Base-by-base conservation (phyloP, 2,797 vertebrate genomes). In the Macropus fuliginosus region DNA sequence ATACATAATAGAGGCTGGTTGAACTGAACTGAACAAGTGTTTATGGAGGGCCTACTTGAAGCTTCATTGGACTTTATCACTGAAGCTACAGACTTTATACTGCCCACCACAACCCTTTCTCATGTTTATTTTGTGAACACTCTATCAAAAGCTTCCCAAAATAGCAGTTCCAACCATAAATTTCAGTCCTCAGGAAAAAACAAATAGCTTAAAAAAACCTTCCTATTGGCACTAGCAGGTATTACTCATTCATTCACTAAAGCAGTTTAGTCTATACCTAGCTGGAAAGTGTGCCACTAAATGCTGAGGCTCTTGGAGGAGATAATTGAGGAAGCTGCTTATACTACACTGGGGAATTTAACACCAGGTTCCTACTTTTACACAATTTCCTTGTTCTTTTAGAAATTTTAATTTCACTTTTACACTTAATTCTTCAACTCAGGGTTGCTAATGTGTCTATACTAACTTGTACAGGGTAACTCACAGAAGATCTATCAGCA, bases 391-490 rank as follows among this genome's bases (percentile, higher is more conserved):
- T 92, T 29, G 50, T 56, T 93, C 46, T 96, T 74, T n/a, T 56
- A 27, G 3, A 62, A 54, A 46, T 87, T 87, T 74, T 40, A 74
- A 91, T 56, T 93, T 95, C 59, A 50, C 27, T 18, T n/a, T 11
- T n/a, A 16, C 31, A n/a, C 31, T 18, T 40, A 21, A 57, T 57
- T 87, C 95, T 56, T 46, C 8, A 54, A 2, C 14, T 59, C 66
- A 40, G 28, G 31, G 24, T 28, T 91, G 54, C 54, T 8, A 0
- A 0, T 0, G 28, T 46, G 90, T 27, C 34, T 11, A 0, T 0
- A 28, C 2, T 0, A 40, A 31, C 28, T 91, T 91, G 50, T 11
- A 54, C 46, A 4, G 5, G 9, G 16, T n/a, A 91, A 14, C 31
- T 8, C 9, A 14, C 56, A 54, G n/a, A 16, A 74, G 5, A 16